A percentile compares a stretch with the other conserved stretches of the same genome.
Conservation (phyloP, 1,140 invertebrate species). For the Arion vulgaris region DNA sequence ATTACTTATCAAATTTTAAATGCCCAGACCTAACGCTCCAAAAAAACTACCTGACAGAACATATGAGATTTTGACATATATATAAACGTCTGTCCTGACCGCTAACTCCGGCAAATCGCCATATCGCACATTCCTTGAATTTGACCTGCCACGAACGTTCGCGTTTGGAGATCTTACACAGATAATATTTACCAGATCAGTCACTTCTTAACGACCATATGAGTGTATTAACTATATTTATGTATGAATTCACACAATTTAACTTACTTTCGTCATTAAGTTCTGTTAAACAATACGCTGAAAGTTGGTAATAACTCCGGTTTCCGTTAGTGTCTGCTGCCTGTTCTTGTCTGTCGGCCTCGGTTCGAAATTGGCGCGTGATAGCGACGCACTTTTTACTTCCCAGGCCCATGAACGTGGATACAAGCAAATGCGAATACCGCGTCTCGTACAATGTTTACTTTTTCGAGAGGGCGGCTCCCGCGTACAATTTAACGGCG, state of each 20-base stretch:
- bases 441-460: conserved; percentile 27
- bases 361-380: conserved; percentile 70
- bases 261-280: not conserved
- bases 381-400: conserved; percentile 52
- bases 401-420: conserved; percentile 48
- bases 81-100: no score
- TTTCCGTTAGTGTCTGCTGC: conserved; percentile 13
- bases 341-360: conserved; percentile 42
- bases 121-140: not conserved
- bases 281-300: not conserved
- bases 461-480: not conserved
- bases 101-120: not conserved
- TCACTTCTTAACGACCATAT: not conserved
- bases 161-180: not conserved
- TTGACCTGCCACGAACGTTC: not conserved
- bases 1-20: no score
- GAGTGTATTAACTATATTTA: not conserved
- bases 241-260: not conserved
- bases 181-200: not conserved
- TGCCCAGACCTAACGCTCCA: no score
- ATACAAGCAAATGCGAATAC: conserved; percentile 34
- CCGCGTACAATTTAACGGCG: not conserved
- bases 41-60: no score
- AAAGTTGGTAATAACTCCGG: not conserved
- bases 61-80: no score